Evolutionary conservation across 2,113 vertebrate genomes (phyloP).

Genomic region (Spermophilus dauricus): DNA sequence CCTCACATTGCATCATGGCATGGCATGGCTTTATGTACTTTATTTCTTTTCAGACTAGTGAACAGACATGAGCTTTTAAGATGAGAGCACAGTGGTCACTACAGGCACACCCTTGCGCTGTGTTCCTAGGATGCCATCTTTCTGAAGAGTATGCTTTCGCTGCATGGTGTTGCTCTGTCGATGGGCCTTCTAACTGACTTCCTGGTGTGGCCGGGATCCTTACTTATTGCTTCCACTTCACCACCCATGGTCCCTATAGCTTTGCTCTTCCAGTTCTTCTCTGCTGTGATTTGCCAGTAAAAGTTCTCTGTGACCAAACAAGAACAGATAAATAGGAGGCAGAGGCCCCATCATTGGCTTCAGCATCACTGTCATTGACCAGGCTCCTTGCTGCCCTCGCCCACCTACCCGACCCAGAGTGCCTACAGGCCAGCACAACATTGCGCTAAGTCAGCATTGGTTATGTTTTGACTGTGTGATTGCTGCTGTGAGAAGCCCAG

Average conservation of each 20-base stretch:
- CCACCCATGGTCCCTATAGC: fast-evolving
- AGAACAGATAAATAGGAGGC: neutral
- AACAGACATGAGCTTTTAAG: neutral
- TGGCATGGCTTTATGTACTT: neutral
- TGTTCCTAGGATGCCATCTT: neutral
- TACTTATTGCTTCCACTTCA: fast-evolving
- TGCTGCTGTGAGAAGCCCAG: neutral
- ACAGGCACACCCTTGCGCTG: neutral
- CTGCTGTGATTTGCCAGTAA: neutral
- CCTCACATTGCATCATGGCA: neutral
- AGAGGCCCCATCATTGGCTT: neutral
- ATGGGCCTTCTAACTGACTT: neutral
- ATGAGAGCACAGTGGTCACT: neutral
- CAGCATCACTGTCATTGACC: fast-evolving
- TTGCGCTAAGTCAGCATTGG: neutral
- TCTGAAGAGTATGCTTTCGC: neutral
- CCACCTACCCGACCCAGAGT: neutral
- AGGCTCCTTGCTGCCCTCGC: neutral
- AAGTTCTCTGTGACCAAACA: neutral
- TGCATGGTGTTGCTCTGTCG: too few species aligned
- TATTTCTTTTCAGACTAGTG: neutral
- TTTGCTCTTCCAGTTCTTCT: neutral
- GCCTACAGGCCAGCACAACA: neutral
- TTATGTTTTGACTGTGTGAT: too few species aligned
- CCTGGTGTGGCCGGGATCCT: neutral